Evolutionary conservation across 2,797 vertebrate genomes (phyloP).

Genomic region (Tapera naevia): DNA sequence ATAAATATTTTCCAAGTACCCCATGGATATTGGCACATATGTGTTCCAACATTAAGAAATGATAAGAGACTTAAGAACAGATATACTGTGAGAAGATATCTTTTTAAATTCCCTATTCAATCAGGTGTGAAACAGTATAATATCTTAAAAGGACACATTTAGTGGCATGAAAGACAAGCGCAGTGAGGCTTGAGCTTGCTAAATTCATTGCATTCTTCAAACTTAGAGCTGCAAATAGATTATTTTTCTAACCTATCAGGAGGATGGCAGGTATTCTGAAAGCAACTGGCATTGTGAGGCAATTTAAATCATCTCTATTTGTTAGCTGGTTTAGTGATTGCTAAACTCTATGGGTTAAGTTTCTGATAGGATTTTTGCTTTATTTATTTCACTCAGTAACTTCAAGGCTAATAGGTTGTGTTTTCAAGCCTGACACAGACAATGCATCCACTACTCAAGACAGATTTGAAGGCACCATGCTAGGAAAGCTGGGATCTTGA

Average conservation of each 20-base stretch:
- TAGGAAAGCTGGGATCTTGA: neutral
- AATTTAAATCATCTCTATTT: conserved; percentile 2
- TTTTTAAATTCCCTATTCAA: conserved; percentile 83
- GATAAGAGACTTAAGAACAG: conserved; percentile 72
- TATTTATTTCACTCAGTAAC: neutral
- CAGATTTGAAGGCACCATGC: neutral
- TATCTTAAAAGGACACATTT: conserved; percentile 87
- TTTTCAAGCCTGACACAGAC: neutral
- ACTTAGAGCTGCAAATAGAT: conserved; percentile 68
- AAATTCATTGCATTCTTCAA: conserved; percentile 69
- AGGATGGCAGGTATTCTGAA: conserved; percentile 33
- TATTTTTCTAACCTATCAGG: conserved; percentile 64
- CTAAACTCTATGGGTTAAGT: conserved; percentile 4
- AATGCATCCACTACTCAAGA: neutral
- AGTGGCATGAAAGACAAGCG: conserved; percentile 85
- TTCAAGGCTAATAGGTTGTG: neutral
- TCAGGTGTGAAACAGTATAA: conserved; percentile 84
- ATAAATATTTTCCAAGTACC: conserved; percentile 46
- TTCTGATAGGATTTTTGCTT: neutral
- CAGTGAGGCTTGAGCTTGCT: conserved; percentile 68
- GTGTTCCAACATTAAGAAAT: conserved; percentile 61
- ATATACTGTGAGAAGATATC: conserved; percentile 64
- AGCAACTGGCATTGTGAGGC: conserved; percentile 14
- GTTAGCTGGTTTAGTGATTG: conserved; percentile 23
- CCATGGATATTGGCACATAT: conserved; percentile 47